These are phyloP conservation scores for Hyppa rectilinea DNA, from an alignment of 2,888 invertebrate genomes.

Conservation along the genomic window DNA sequence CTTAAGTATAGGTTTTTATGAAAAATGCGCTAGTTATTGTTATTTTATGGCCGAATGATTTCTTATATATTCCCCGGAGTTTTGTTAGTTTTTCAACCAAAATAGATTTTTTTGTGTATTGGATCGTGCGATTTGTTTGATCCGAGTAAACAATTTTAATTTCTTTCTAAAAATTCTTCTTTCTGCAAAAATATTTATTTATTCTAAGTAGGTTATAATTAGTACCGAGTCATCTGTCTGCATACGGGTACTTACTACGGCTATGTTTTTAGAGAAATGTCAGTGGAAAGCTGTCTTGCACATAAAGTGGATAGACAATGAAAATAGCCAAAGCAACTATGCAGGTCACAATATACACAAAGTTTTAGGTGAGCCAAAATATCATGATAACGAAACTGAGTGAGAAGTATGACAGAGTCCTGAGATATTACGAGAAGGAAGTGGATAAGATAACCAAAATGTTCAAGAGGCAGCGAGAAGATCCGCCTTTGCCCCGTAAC, in stretches of 20 bases:
- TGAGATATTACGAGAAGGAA: conserved; percentile 96
- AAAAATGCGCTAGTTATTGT: too few relatives aligned
- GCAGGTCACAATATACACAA: too few relatives aligned
- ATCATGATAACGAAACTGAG: conserved; percentile 95
- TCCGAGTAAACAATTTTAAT: too few relatives aligned
- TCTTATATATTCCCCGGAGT: background rate
- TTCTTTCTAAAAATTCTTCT: too few relatives aligned
- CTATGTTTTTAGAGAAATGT: too few relatives aligned
- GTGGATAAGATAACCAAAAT: conserved; percentile 96
- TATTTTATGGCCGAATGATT: too few relatives aligned
- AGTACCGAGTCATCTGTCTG: too few relatives aligned
- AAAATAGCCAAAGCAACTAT: background rate
- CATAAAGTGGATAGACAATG: too few relatives aligned
- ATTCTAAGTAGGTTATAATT: background rate
- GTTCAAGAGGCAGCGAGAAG: conserved; percentile 96
- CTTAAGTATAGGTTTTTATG: too few relatives aligned
- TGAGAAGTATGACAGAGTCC: conserved; percentile 95
- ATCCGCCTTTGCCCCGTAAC: conserved; percentile 97
- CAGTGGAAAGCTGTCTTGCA: background rate
- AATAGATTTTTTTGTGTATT: too few relatives aligned
- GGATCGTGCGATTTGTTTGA: too few relatives aligned
- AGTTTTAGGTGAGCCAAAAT: conserved; percentile 94
- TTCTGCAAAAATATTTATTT: too few relatives aligned
- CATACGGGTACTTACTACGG: background rate
- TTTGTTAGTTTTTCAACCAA: background rate